Percentiles rank a stretch among this genome's conserved stretches.
Evolutionary conservation across 1,140 invertebrate genomes (phyloP).

Genomic region (Proctacanthus coquilletti): DNA sequence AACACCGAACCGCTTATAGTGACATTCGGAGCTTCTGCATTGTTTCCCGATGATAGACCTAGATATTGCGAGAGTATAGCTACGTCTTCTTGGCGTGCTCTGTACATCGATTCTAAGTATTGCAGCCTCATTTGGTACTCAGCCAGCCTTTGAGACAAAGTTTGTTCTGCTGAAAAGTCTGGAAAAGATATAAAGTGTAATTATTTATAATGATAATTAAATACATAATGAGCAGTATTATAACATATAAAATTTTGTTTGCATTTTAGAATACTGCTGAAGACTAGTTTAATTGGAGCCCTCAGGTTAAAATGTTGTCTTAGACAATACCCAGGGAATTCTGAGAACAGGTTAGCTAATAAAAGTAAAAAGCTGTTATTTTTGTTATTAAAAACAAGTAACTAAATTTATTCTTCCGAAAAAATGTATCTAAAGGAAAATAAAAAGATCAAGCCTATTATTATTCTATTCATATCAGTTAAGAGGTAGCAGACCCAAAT

Average conservation of each 20-base stretch:
- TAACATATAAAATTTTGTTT: neutral
- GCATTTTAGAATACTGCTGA: neutral
- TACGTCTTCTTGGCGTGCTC: conserved; percentile 52
- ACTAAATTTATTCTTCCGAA: too few relatives aligned
- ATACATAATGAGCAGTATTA: too few relatives aligned
- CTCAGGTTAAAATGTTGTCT: neutral
- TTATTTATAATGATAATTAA: neutral
- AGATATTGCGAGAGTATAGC: conserved; percentile 45
- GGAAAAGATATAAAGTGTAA: conserved; percentile 4
- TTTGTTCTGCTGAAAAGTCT: conserved; percentile 43
- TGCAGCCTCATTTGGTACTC: conserved; percentile 54
- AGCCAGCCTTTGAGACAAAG: conserved; percentile 47
- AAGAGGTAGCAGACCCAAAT: too few relatives aligned
- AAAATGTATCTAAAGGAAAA: too few relatives aligned
- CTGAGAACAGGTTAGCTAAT: too few relatives aligned
- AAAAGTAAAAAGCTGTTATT: too few relatives aligned
- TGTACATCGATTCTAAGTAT: conserved; percentile 54
- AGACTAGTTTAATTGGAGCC: neutral
- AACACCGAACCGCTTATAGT: conserved; percentile 20
- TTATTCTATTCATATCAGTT: too few relatives aligned
- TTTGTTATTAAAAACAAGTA: too few relatives aligned
- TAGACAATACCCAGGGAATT: too few relatives aligned
- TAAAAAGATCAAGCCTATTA: too few relatives aligned
- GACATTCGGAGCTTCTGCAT: neutral
- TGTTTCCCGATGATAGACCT: conserved; percentile 16